phyloP scores from a whole-genome alignment of 2,797 vertebrate genomes.

The Hybognathus amarus region DNA sequence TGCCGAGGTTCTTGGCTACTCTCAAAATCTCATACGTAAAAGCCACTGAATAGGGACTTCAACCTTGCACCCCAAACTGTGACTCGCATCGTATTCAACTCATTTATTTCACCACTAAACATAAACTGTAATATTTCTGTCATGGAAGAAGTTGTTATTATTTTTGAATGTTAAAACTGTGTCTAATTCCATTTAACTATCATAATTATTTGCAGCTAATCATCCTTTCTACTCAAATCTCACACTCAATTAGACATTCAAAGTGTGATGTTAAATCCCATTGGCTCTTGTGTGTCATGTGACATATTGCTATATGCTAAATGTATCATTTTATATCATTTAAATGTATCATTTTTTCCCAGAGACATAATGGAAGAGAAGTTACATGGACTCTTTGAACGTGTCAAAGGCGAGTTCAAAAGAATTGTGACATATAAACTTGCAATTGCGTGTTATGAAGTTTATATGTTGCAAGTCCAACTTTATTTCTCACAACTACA shows the following conservation, averaged over 20 bases:
- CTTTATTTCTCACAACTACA: too few species aligned
- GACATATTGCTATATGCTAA: not conserved
- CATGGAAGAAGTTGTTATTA: not conserved
- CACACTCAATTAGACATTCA: not conserved
- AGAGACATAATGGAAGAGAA: not conserved
- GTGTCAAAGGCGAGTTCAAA: not conserved
- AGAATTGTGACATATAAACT: too few species aligned
- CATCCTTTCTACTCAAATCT: not conserved
- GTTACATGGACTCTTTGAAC: not conserved
- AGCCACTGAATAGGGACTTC: not conserved
- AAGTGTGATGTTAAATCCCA: not conserved
- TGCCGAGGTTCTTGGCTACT: not conserved
- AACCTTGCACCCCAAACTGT: not conserved
- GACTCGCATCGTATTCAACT: not conserved
- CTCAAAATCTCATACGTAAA: not conserved
- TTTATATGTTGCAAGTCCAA: too few species aligned
- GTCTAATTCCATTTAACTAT: not conserved
- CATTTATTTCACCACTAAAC: not conserved
- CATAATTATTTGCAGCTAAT: not conserved
- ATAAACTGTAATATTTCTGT: not conserved
- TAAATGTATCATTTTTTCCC: not conserved
- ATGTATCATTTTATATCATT: not conserved
- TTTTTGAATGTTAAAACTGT: not conserved
- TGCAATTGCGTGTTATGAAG: too few species aligned
- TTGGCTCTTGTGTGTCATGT: not conserved